phyloP scores from a whole-genome alignment of 2,113 vertebrate species.

The Dicerorhinus sumatrensis region DNA sequence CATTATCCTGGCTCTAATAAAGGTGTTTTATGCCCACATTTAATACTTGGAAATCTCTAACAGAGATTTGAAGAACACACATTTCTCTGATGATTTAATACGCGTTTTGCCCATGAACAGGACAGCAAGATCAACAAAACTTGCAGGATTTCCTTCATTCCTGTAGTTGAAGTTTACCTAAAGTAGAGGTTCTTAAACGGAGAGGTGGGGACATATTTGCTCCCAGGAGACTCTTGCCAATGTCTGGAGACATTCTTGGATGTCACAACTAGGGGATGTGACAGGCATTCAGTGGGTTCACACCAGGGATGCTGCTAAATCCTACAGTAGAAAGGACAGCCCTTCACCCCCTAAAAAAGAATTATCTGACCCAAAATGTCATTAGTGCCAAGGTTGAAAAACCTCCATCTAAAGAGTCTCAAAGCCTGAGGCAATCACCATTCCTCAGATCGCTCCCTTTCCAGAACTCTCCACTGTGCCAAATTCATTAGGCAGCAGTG shows the following conservation, averaged over 20 bases:
- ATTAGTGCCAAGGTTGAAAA: neutral
- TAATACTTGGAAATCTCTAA: neutral
- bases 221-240: neutral
- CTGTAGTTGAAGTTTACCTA: neutral
- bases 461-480: neutral
- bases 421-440: neutral
- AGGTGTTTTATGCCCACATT: neutral
- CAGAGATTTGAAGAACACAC: neutral
- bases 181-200: neutral
- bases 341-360: neutral
- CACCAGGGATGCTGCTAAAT: neutral
- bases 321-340: neutral
- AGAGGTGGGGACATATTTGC: neutral
- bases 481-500: neutral
- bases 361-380: neutral
- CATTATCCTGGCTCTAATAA: neutral
- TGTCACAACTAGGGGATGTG: neutral
- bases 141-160: neutral
- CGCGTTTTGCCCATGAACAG: neutral
- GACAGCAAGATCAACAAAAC: neutral
- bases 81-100: neutral
- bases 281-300: neutral
- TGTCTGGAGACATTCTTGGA: neutral
- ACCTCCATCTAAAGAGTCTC: neutral
- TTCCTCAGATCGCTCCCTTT: neutral